A percentile compares a stretch with the other conserved stretches of the same genome.
Evolutionary conservation across 2,888 invertebrate species (phyloP).

Genomic region (Papilio gigon): DNA sequence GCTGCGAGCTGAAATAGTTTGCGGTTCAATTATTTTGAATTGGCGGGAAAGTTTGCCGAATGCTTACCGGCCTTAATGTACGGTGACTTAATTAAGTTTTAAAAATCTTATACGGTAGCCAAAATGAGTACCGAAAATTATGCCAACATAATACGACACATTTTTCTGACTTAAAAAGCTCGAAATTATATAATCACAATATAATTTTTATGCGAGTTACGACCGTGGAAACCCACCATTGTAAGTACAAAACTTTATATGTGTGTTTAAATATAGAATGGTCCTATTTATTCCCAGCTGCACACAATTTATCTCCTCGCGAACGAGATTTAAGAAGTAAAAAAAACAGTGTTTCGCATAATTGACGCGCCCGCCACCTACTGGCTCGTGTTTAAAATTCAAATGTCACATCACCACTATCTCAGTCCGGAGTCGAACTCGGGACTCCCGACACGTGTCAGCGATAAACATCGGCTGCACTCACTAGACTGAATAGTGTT

Average conservation of each 20-base stretch:
- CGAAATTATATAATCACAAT: too few relatives aligned
- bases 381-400: slow-evolving; percentile 55
- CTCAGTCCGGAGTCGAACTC: slow-evolving; percentile 55
- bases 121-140: too few relatives aligned
- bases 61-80: background rate
- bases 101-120: too few relatives aligned
- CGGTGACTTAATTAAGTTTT: background rate
- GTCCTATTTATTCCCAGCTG: slow-evolving; percentile 7
- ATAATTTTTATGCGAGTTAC: background rate
- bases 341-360: slow-evolving; percentile 43
- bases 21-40: slow-evolving; percentile 22
- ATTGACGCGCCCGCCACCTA: slow-evolving; percentile 51
- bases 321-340: slow-evolving; percentile 24
- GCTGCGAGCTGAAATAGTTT: slow-evolving; percentile 8
- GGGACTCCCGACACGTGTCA: slow-evolving; percentile 57
- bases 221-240: background rate
- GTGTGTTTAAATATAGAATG: slow-evolving; percentile 3
- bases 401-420: slow-evolving; percentile 52
- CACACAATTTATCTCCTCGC: slow-evolving; percentile 10
- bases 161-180: background rate
- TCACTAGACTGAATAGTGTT: slow-evolving; percentile 30
- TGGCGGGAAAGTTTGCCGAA: slow-evolving; percentile 8
- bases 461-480: slow-evolving; percentile 37
- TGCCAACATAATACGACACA: background rate
- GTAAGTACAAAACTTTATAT: background rate